Evolutionary conservation across 2,888 invertebrate genomes (phyloP).

Genomic region (Ormyrus thymus): DNA sequence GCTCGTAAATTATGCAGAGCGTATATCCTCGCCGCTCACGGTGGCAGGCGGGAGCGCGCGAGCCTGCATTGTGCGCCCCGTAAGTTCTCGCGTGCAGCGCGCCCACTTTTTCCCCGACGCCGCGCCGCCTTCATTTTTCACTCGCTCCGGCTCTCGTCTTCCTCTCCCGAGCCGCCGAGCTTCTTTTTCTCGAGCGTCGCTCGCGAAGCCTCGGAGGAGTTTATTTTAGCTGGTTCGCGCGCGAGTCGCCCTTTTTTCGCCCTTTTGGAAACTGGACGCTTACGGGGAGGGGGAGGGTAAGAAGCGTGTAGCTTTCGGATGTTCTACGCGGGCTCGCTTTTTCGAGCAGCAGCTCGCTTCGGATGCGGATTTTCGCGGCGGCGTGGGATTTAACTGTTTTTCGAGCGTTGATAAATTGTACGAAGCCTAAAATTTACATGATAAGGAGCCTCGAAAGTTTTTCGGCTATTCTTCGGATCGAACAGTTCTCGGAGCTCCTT

Average conservation of each 20-base stretch:
- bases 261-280: no score
- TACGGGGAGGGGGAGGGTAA: no score
- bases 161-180: not conserved
- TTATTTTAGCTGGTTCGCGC: conserved; percentile 32
- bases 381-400: no score
- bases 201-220: not conserved
- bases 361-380: no score
- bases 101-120: not conserved
- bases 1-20: conserved; percentile 65
- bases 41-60: conserved; percentile 38
- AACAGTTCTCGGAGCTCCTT: no score
- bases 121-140: conserved; percentile 40
- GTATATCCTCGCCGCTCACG: conserved; percentile 54
- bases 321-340: no score
- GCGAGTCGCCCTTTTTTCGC: conserved; percentile 22
- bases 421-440: no score
- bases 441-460: no score
- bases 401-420: no score
- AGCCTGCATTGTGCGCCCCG: conserved; percentile 1
- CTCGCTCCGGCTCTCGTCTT: conserved; percentile 15
- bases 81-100: not conserved
- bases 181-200: conserved; percentile 1
- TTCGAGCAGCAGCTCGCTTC: no score
- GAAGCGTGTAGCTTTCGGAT: no score
- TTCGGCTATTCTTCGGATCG: no score